phyloP scores from a whole-genome alignment of 1,140 invertebrate species.

The Nasonia vitripennis region DNA sequence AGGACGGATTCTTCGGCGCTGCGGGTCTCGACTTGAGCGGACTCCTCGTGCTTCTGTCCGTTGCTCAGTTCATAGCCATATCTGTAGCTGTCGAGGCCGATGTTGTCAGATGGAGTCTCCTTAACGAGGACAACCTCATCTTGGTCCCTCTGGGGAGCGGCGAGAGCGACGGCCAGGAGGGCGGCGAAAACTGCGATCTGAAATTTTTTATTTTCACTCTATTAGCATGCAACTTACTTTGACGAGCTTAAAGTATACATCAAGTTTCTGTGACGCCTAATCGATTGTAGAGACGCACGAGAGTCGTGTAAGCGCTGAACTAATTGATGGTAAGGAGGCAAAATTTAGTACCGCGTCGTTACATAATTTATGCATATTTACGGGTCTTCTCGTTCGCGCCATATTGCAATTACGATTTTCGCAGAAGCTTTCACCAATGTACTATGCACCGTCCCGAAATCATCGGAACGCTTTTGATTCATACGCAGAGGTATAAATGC shows the following conservation, averaged over 20 bases:
- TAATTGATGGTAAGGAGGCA: too few species aligned
- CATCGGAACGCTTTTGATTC: too few species aligned
- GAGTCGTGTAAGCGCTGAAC: too few species aligned
- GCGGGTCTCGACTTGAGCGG: slow-evolving; percentile 71
- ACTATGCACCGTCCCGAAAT: too few species aligned
- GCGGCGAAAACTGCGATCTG: slow-evolving; percentile 65
- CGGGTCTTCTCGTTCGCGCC: too few species aligned
- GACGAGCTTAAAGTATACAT: too few species aligned
- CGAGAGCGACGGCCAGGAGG: slow-evolving; percentile 66
- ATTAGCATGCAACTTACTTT: too few species aligned
- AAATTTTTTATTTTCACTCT: slow-evolving; percentile 39
- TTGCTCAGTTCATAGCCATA: slow-evolving; percentile 78
- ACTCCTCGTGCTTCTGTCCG: slow-evolving; percentile 76
- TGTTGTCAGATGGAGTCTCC: slow-evolving; percentile 64
- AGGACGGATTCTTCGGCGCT: slow-evolving; percentile 66
- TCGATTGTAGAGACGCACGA: too few species aligned
- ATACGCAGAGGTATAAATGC: not conserved
- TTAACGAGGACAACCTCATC: slow-evolving; percentile 63
- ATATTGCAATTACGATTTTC: not conserved
- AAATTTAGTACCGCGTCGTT: too few species aligned
- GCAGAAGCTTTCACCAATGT: not conserved
- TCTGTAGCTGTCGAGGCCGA: slow-evolving; percentile 69
- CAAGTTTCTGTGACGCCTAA: too few species aligned
- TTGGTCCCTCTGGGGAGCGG: slow-evolving; percentile 65
- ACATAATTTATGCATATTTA: too few species aligned